A percentile compares a stretch with the other conserved stretches of the same genome.
Evolutionary conservation across 2,113 vertebrate species (phyloP).

Genomic region (Apaloderma vittatum): DNA sequence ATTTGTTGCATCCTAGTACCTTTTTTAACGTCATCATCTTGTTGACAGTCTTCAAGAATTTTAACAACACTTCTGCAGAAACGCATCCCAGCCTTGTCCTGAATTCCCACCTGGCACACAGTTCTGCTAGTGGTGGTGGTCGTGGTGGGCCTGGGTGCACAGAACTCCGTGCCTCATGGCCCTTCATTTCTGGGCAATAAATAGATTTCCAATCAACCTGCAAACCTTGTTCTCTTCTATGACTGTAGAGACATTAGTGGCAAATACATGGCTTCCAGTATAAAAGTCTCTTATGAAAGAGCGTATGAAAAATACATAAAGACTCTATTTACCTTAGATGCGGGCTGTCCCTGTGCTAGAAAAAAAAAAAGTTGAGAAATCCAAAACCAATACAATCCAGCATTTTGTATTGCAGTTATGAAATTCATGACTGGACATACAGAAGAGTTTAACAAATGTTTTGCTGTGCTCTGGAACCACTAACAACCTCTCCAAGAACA

Average conservation of each 20-base stretch:
- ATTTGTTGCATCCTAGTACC: neutral
- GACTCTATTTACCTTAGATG: neutral
- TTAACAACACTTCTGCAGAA: neutral
- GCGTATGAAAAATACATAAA: neutral
- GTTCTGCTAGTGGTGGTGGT: neutral
- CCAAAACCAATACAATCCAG: neutral
- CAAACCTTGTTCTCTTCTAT: neutral
- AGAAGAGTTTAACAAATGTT: neutral
- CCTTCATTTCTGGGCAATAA: neutral
- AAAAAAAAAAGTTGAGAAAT: neutral
- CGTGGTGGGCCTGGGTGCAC: neutral
- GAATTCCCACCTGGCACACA: neutral
- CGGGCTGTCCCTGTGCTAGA: neutral
- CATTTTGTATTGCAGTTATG: neutral
- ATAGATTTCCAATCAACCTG: neutral
- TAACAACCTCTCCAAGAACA: neutral
- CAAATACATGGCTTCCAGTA: neutral
- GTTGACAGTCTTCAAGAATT: neutral
- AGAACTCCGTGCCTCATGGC: neutral
- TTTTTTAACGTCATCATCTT: neutral
- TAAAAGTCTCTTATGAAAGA: neutral
- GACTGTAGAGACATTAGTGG: neutral
- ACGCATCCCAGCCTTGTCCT: neutral
- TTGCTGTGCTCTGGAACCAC: neutral
- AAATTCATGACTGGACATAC: neutral